phyloP scores from a whole-genome alignment of 2,888 invertebrate species.

The Himalopsyche kuldschensis region DNA sequence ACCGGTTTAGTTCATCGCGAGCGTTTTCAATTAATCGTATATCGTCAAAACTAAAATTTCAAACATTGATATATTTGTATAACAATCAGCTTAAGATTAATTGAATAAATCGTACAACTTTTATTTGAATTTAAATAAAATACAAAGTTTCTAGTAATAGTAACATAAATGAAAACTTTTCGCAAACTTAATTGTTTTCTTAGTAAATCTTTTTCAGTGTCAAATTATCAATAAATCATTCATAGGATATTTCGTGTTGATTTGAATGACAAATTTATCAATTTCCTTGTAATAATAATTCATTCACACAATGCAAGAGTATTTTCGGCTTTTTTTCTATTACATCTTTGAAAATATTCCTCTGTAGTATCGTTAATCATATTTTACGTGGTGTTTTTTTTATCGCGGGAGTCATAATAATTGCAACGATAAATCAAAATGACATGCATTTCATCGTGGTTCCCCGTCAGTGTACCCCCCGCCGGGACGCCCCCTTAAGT shows the following conservation, averaged over 20 bases:
- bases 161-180: no score
- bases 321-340: conserved; percentile 20
- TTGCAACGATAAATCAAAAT: conserved; percentile 41
- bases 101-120: no score
- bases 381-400: conserved; percentile 32
- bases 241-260: not conserved
- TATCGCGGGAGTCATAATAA: conserved; percentile 37
- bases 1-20: no score
- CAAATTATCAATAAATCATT: not conserved
- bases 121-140: no score
- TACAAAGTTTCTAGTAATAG: no score
- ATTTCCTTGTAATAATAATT: not conserved
- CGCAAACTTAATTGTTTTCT: not conserved
- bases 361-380: conserved; percentile 36
- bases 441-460: conserved; percentile 37
- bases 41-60: no score
- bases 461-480: not conserved
- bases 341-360: conserved; percentile 32
- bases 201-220: not conserved
- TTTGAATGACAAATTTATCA: not conserved
- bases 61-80: no score
- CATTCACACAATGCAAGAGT: not conserved
- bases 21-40: no score
- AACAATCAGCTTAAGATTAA: no score
- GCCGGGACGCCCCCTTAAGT: not conserved